Base-by-base conservation (phyloP, 2,113 vertebrate genomes). In the Colaptes auratus region DNA sequence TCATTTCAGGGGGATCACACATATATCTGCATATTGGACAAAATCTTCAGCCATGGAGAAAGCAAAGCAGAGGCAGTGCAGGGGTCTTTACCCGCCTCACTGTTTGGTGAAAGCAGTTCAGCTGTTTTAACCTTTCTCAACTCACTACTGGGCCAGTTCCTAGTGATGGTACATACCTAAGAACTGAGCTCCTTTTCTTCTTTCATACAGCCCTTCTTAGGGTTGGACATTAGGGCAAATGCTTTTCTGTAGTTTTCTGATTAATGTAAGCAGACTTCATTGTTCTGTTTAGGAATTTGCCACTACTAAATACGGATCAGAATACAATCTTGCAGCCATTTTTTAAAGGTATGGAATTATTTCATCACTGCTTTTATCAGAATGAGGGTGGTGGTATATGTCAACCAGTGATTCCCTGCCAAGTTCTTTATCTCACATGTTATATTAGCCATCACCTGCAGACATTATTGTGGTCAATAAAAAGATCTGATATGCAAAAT, bases 11-110 rank as follows among this genome's bases (percentile, higher is more conserved):
- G 59, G 31, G 14, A 8, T 71, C 56, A 50, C 27, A 13, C 24
- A 14, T 0, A 0, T 1, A 8, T 31, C 27, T 60, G 11, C 8
- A 1, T 7, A 10, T 4, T 44, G 46, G 21, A 27, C 28, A 28
- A 79, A 64, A 28, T 15, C 79, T 81, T 71, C 82, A 86, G 39
- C 30, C 63, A 15, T 3, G 15, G 59, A 70, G 63, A 35, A 89
- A n/a, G 20, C 16, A 44, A 52, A 73, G 81, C 46, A 76, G n/a
- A 50, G 78, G 31, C 30, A 31, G 60, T 19, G 55, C 16, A 35
- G 33, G 30, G 12, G 5, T 8, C 20, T 48, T 48, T 48, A 15
- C 18, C 48, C 44, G 42, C 11, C 31, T 59, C 28, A 5, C 9
- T 12, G n/a, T 19, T 5, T 17, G 33, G n/a, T 31, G 16, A 63